Evolutionary conservation across 2,113 vertebrate genomes (phyloP).

Genomic region (Polyodon spathula): DNA sequence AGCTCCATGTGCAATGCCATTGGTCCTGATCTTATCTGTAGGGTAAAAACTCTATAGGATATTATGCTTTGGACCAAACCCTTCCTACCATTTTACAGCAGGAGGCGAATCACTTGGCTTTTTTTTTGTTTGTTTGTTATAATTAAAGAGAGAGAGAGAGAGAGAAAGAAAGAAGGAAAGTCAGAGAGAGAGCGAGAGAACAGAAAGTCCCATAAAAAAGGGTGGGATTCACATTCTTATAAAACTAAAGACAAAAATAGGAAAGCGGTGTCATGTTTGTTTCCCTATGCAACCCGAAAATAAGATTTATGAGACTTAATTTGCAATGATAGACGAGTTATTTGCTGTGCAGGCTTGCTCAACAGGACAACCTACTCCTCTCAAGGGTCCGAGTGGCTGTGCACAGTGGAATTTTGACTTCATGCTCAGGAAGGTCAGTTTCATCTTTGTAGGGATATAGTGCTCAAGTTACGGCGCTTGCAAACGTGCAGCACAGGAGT

Average conservation of each 20-base stretch:
- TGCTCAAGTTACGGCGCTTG: no score
- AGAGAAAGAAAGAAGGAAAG: neutral
- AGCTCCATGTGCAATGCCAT: conserved; percentile 33
- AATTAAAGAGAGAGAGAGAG: neutral
- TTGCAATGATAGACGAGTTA: neutral
- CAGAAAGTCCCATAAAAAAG: neutral
- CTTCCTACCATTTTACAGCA: conserved; percentile 80
- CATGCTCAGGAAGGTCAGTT: no score
- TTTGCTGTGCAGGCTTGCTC: neutral
- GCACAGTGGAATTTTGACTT: no score
- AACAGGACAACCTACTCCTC: neutral
- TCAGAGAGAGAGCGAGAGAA: neutral
- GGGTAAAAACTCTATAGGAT: conserved; percentile 50
- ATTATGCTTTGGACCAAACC: conserved; percentile 76
- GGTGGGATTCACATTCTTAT: conserved; percentile 4
- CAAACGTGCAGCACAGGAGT: no score
- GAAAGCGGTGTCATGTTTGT: neutral
- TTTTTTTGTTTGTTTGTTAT: conserved; percentile 5
- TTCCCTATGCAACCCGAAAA: neutral
- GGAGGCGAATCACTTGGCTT: conserved; percentile 35
- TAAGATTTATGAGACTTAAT: conserved; percentile 2
- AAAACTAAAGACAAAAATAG: conserved; percentile 3
- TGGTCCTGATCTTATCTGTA: conserved; percentile 65
- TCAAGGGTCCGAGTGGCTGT: neutral
- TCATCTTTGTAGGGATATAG: no score